Evolutionary conservation across 1,140 invertebrate genomes (phyloP).

Genomic region (Diachasmimorpha longicaudata): DNA sequence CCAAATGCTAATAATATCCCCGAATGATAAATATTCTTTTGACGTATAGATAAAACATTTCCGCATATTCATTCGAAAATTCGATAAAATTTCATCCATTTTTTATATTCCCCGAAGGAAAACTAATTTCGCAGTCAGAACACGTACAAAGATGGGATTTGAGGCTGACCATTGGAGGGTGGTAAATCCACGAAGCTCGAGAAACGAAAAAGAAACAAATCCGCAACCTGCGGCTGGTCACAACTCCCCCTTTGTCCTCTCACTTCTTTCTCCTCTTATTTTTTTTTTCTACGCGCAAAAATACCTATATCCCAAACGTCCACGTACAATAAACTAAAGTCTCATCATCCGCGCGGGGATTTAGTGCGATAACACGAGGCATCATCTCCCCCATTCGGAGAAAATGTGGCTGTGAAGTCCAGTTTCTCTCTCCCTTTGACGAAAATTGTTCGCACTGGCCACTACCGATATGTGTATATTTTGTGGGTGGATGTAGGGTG

Average conservation of each 20-base stretch:
- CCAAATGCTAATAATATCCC: too few species aligned
- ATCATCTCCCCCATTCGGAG: constrained; percentile 40
- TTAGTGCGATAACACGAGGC: constrained; percentile 57
- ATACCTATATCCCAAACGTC: constrained; percentile 30
- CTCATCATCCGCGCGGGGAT: constrained; percentile 61
- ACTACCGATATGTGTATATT: neutral
- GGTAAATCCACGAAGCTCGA: constrained; percentile 9
- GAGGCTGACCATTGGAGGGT: constrained; percentile 30
- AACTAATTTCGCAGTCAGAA: constrained; percentile 46
- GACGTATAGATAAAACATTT: neutral
- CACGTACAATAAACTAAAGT: constrained; percentile 63
- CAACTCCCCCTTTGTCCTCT: constrained; percentile 24
- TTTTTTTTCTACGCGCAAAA: neutral
- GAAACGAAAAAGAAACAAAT: constrained; percentile 22
- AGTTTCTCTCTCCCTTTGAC: constrained; percentile 20
- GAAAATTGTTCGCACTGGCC: neutral
- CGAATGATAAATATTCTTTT: too few species aligned
- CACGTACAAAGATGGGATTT: constrained; percentile 40
- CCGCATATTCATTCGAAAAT: neutral
- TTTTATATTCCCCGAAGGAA: constrained; percentile 21
- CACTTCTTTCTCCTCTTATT: neutral
- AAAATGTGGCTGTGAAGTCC: constrained; percentile 34
- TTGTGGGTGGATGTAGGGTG: neutral
- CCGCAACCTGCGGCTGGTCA: neutral
- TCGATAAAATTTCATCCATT: constrained; percentile 16